A percentile compares a stretch with the other conserved stretches of the same genome.
Conservation (phyloP, 2,888 invertebrate species). For the Marasmarcha lunaedactyla region DNA sequence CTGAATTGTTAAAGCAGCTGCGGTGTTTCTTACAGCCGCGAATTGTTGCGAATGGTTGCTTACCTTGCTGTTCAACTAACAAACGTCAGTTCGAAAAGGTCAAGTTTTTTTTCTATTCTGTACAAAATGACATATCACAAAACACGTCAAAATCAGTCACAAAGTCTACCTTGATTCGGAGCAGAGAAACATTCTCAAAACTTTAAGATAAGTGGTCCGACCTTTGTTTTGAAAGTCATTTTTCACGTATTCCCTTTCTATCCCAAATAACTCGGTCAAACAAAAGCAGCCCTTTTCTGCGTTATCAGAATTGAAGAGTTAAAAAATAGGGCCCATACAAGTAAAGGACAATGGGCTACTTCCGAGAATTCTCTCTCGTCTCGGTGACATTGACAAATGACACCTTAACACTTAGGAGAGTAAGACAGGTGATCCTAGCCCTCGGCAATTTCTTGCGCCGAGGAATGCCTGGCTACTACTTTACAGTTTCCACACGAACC, state of each 20-base stretch:
- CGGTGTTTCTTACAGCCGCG: not conserved
- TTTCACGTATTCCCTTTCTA: not conserved
- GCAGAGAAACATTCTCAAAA: not conserved
- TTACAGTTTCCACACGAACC: slow-evolving; percentile 17
- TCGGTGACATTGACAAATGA: slow-evolving; percentile 51
- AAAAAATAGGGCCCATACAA: not conserved
- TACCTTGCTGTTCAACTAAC: too few relatives aligned
- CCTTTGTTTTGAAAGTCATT: not conserved
- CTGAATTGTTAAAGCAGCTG: not conserved
- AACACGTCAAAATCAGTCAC: too few relatives aligned
- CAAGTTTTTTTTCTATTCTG: too few relatives aligned
- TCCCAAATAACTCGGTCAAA: slow-evolving; percentile 1
- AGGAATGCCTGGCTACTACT: slow-evolving; percentile 22
- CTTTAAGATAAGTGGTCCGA: not conserved
- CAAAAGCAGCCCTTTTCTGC: not conserved
- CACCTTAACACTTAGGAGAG: slow-evolving; percentile 35
- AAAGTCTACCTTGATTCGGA: not conserved
- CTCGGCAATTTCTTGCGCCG: slow-evolving; percentile 42
- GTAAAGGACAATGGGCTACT: slow-evolving; percentile 31
- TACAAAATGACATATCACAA: too few relatives aligned
- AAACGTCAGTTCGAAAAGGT: too few relatives aligned
- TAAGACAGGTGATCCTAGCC: slow-evolving; percentile 52
- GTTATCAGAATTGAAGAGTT: slow-evolving; percentile 1
- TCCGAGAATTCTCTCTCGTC: slow-evolving; percentile 30
- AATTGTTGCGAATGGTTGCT: too few relatives aligned